Percentiles rank a stretch among this genome's conserved stretches.
phyloP scores from a whole-genome alignment of 2,888 invertebrate species.

The Hirtodrosophila confusa region DNA sequence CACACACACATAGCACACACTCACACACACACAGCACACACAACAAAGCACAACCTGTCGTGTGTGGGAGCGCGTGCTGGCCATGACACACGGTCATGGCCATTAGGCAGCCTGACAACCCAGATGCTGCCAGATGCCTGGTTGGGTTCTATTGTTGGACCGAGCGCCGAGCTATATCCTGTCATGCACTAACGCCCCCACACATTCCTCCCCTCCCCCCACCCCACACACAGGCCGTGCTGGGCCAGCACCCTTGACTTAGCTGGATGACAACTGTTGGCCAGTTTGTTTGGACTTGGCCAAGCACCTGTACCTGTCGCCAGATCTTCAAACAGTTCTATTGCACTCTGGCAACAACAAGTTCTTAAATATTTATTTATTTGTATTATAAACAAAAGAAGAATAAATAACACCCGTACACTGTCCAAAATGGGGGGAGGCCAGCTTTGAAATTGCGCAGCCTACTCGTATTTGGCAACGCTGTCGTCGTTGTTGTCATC shows the following conservation, averaged over 20 bases:
- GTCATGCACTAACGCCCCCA: slow-evolving; percentile 19
- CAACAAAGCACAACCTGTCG: slow-evolving; percentile 3
- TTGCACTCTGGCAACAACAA: slow-evolving; percentile 26
- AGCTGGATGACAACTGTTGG: slow-evolving; percentile 5
- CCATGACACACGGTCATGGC: slow-evolving; percentile 38
- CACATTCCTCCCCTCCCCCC: background rate
- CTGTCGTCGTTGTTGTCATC: slow-evolving; percentile 19
- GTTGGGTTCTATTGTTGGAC: slow-evolving; percentile 6
- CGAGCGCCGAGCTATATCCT: background rate
- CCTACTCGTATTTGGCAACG: slow-evolving; percentile 52
- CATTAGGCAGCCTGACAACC: slow-evolving; percentile 21
- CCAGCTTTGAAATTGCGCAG: slow-evolving; percentile 49
- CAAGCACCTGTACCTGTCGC: slow-evolving; percentile 31
- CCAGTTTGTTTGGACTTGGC: slow-evolving; percentile 22
- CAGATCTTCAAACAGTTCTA: too few species aligned
- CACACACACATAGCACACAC: background rate
- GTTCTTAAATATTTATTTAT: slow-evolving; percentile 29
- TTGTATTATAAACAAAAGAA: slow-evolving; percentile 34
- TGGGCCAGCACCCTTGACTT: too few species aligned
- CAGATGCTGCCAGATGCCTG: slow-evolving; percentile 3
- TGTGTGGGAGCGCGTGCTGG: slow-evolving; percentile 14
- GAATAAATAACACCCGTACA: slow-evolving; percentile 25
- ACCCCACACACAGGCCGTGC: too few species aligned
- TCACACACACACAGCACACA: background rate
- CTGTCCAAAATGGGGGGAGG: slow-evolving; percentile 8